Percentiles rank a stretch among this genome's conserved stretches.
These are phyloP conservation scores for Malachius bipustulatus DNA, from an alignment of 2,888 invertebrate species.

Conservation along the genomic window DNA sequence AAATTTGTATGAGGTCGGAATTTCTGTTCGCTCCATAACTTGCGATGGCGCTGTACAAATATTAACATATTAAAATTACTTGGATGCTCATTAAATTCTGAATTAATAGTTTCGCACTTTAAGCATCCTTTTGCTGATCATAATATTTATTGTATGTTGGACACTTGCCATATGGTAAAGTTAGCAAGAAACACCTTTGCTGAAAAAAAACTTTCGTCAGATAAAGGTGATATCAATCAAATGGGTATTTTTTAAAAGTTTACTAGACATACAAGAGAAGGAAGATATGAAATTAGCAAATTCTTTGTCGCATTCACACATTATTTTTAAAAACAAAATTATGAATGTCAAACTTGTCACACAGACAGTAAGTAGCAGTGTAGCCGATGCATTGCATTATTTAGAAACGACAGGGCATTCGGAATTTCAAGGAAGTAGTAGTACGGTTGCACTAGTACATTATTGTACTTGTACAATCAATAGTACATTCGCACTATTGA, in stretches of 20 bases:
- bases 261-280: slow-evolving; percentile 15
- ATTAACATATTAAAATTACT: no score
- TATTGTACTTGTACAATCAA: no score
- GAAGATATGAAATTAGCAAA: slow-evolving; percentile 19
- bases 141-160: slow-evolving; percentile 15
- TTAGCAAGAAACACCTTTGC: slow-evolving; percentile 16
- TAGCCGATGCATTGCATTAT: slow-evolving; percentile 15
- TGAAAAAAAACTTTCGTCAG: slow-evolving; percentile 14
- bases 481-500: no score
- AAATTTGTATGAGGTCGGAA: slow-evolving; percentile 15
- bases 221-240: slow-evolving; percentile 12
- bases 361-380: slow-evolving; percentile 16
- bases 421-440: slow-evolving; percentile 14
- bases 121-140: slow-evolving; percentile 12
- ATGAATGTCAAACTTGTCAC: slow-evolving; percentile 21
- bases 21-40: slow-evolving; percentile 16
- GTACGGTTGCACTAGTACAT: no score
- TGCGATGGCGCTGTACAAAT: slow-evolving; percentile 17
- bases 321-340: slow-evolving; percentile 19
- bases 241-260: slow-evolving; percentile 12
- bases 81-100: no score
- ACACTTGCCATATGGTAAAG: slow-evolving; percentile 18
- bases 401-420: slow-evolving; percentile 1
- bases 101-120: no score
- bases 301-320: slow-evolving; percentile 15